Evolutionary conservation across 2,888 invertebrate genomes (phyloP), one percentile per base, ranked within the genome.

Genomic region (Ectemnius lituratus): DNA sequence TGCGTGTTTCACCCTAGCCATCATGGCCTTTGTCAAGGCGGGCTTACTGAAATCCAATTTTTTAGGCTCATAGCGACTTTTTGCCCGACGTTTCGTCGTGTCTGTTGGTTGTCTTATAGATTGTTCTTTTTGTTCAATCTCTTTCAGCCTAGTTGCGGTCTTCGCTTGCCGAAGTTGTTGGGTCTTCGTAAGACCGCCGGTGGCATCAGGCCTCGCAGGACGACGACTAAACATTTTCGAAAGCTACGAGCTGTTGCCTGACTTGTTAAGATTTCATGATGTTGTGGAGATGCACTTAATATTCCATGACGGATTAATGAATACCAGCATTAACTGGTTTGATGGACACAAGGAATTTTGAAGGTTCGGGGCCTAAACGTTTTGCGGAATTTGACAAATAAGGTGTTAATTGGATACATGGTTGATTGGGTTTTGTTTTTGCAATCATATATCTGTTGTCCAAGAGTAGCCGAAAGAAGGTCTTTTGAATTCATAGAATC

Each of bases 11-110:
- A 87, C 27, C 37, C 86, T 85, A 27, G 87, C 85, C n/a, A 83
- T 5, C 89, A 89, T 88, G 1, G 89, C 76, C 64, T 84, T 87
- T 2, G 88, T 89, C 84, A 86, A 67, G 0, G 66, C 57, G 0
- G 89, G 89, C 18, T 73, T 84, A 3, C 67, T 73, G 47, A 87
- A 86, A 6, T 88, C 85, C 4, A 89, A 69, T 45, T 79, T 87
- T 14, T 84, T 86, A 1, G 88, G 88, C 4, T 82, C 80, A 63
- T 65, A 1, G 75, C 78, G n/a, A 5, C 8, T 4, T 2, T 20
- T 0, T 47, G n/a, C 66, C 0, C 18, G 70, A 6, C 73, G 71
- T 8, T 6, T n/a, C 0, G 73, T 75, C 0, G 77, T 76, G 2
- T 62, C 13, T 5, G 75, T 76, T 3, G 66, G 70, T n/a, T 65